Evolutionary conservation across 2,797 vertebrate genomes (phyloP).

Genomic region (Steatocranus sp.): DNA sequence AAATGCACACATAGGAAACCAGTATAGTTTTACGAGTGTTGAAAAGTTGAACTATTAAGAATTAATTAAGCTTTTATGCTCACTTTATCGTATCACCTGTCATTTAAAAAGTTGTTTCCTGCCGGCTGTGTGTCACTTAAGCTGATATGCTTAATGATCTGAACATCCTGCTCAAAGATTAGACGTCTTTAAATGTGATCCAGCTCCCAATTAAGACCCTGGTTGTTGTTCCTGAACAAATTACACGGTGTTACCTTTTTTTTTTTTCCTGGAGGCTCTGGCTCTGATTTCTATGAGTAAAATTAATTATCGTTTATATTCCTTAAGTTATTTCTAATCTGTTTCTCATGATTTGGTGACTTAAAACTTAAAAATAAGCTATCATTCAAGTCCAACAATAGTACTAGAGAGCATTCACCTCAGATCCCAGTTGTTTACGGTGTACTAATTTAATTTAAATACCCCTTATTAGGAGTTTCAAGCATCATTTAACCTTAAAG

Average conservation of each 20-base stretch:
- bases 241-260: background rate
- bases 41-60: background rate
- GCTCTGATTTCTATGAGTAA: background rate
- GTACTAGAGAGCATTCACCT: background rate
- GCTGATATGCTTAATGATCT: conserved; percentile 3
- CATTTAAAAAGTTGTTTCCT: background rate
- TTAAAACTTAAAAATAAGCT: background rate
- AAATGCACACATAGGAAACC: background rate
- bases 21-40: background rate
- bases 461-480: background rate
- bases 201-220: background rate
- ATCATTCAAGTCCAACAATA: background rate
- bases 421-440: background rate
- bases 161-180: conserved; percentile 3
- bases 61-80: background rate
- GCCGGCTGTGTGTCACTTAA: background rate
- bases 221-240: background rate
- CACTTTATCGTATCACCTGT: background rate
- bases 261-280: background rate
- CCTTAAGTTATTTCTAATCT: background rate
- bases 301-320: background rate
- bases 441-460: background rate
- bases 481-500: background rate
- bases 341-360: background rate
- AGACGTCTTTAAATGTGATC: background rate